Evolutionary conservation across 2,888 invertebrate species (phyloP), one percentile per base, ranked within the genome.

Genomic region (Cryptops parisi): DNA sequence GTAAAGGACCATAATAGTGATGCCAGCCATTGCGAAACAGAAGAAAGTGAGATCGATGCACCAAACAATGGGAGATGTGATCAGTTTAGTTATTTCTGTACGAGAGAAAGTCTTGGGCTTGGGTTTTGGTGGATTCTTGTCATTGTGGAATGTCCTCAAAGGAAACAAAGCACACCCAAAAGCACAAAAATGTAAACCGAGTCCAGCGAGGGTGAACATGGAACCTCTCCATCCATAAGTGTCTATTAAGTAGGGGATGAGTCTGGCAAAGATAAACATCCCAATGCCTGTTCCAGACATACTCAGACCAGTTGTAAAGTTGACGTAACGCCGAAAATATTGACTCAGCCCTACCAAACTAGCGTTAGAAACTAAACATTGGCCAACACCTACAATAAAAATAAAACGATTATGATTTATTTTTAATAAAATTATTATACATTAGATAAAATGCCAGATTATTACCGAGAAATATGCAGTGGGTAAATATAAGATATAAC

Each of bases 181-280:
- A 12, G 38, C 19, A 47, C 53, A 47, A 3, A 3, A 38, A 1
- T 51, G 41, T 3, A 51, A 26, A 15, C 6, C 2, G 6, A 51
- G 5, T 9, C 24, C 43, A 3, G 51, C 51, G 43, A 51, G 19
- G 23, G 61, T 56, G 33, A 60, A 49, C 45, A 59, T 58, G 0
- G 61, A 58, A 6, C 62, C 58, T 6, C 62, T 51, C 62, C 60
- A 62, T 22, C 62, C 61, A 41, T 61, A 63, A n/a, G 51, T 56
- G 33, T 41, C 40, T 6, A 62, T 54, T 15, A 58, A 38, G 40
- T 44, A 45, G 40, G 59, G 55, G 15, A 60, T 52, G 27, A 59
- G 25, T 12, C 58, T 57, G 17, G 58, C 60, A 53, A 60, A 55
- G 21, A 58, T 41, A 45, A 62, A 59, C 38, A 62, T 52, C 6